Percentiles rank a stretch among this genome's conserved stretches.
phyloP scores from a whole-genome alignment of 30 jellyfish, hydroid and myxozoan genomes.

The Clytia hemisphaerica region DNA sequence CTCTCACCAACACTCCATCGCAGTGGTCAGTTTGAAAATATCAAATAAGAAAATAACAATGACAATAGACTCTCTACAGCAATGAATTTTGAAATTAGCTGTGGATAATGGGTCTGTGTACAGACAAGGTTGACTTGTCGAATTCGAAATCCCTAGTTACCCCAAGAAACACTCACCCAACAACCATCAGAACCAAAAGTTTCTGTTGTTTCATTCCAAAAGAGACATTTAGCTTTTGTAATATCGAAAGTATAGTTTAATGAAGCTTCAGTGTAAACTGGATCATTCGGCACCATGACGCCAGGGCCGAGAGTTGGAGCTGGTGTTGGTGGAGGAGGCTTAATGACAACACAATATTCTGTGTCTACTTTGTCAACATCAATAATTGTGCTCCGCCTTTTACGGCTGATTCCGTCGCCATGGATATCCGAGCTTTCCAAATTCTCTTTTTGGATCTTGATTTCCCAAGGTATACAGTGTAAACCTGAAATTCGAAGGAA shows the following conservation, averaged over 20 bases:
- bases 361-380: constrained; percentile 4
- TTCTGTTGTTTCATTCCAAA: neutral
- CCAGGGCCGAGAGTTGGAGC: constrained; percentile 7
- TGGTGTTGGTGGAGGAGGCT: constrained; percentile 20
- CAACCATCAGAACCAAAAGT: neutral
- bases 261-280: neutral
- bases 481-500: too few relatives aligned
- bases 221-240: constrained; percentile 1
- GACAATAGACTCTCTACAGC: too few relatives aligned
- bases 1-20: too few relatives aligned
- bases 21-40: neutral
- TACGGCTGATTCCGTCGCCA: too few relatives aligned
- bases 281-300: neutral
- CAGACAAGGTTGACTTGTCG: too few relatives aligned
- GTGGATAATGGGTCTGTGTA: too few relatives aligned
- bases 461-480: too few relatives aligned
- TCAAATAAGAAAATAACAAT: too few relatives aligned
- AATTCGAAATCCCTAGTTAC: too few relatives aligned
- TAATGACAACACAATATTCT: constrained; percentile 8
- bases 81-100: too few relatives aligned
- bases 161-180: neutral
- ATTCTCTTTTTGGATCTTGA: too few relatives aligned
- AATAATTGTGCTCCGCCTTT: neutral
- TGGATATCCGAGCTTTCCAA: too few relatives aligned
- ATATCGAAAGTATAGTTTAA: neutral